A percentile compares a stretch with the other conserved stretches of the same genome.
Conservation (phyloP, 1,140 invertebrate genomes). For the Drosophila bocqueti region DNA sequence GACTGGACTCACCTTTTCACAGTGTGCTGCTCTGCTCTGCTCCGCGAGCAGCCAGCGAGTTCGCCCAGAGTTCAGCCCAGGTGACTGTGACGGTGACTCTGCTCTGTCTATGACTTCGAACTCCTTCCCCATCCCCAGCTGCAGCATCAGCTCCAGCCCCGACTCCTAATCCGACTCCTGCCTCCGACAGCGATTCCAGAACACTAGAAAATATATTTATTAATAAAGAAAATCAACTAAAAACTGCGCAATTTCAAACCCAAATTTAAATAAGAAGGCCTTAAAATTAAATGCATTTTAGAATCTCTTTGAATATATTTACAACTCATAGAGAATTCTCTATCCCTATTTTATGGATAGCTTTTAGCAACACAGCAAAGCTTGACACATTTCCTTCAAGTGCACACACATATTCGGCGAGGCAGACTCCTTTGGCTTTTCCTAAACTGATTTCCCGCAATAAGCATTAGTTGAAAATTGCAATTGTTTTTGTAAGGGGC, state of each 20-base stretch:
- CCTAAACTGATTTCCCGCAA: conserved; percentile 84
- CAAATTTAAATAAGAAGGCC: background rate
- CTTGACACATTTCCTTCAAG: background rate
- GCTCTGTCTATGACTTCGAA: conserved; percentile 59
- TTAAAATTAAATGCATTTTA: background rate
- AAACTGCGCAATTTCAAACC: background rate
- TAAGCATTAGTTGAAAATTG: conserved; percentile 85
- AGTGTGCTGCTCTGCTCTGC: conserved; percentile 49
- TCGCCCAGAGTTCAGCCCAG: conserved; percentile 75
- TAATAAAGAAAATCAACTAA: background rate
- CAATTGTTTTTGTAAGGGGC: conserved; percentile 74
- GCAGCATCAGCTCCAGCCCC: conserved; percentile 9
- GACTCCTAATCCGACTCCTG: conserved; percentile 29
- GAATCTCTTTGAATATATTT: background rate
- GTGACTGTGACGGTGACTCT: conserved; percentile 74
- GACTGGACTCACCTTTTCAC: conserved; percentile 84
- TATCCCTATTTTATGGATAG: background rate
- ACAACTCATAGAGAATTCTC: background rate
- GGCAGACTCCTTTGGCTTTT: conserved; percentile 72
- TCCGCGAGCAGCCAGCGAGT: conserved; percentile 47
- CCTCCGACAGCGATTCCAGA: conserved; percentile 7
- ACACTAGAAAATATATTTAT: conserved; percentile 2
- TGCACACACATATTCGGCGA: conserved; percentile 37
- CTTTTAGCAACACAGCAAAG: background rate
- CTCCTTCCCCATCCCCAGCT: conserved; percentile 16